Evolutionary conservation across 2,888 invertebrate genomes (phyloP).

Genomic region (Brenthis ino): DNA sequence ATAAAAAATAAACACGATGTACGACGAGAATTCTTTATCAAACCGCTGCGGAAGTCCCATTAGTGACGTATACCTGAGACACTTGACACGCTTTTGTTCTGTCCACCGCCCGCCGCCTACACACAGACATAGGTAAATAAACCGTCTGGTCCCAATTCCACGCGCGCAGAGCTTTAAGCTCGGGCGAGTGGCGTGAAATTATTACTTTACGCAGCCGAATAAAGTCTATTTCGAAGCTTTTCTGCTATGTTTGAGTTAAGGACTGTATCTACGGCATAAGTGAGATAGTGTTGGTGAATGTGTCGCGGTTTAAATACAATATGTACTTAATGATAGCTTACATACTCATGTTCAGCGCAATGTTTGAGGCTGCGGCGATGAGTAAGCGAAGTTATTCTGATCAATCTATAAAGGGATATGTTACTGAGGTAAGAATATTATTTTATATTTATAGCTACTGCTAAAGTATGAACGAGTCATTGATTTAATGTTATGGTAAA

Average conservation of each 20-base stretch:
- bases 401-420: conserved; percentile 90
- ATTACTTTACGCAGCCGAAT: conserved; percentile 51
- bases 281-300: conserved; percentile 34
- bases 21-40: neutral
- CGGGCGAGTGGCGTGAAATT: conserved; percentile 62
- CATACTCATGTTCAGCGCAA: conserved; percentile 63
- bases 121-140: conserved; percentile 22
- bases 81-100: conserved; percentile 26
- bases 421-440: conserved; percentile 86
- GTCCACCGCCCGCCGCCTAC: conserved; percentile 14
- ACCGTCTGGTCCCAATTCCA: conserved; percentile 25
- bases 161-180: conserved; percentile 45
- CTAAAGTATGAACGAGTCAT: neutral
- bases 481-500: conserved; percentile 1
- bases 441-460: neutral
- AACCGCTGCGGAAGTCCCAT: conserved; percentile 20
- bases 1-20: neutral
- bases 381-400: conserved; percentile 89
- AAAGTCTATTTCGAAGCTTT: conserved; percentile 55
- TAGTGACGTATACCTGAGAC: conserved; percentile 17
- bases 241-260: conserved; percentile 74
- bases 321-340: conserved; percentile 60
- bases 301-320: conserved; percentile 60
- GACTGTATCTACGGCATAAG: conserved; percentile 30
- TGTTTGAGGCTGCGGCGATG: conserved; percentile 64